phyloP scores from a whole-genome alignment of 2,888 invertebrate genomes.

The Drosophila limbata region DNA sequence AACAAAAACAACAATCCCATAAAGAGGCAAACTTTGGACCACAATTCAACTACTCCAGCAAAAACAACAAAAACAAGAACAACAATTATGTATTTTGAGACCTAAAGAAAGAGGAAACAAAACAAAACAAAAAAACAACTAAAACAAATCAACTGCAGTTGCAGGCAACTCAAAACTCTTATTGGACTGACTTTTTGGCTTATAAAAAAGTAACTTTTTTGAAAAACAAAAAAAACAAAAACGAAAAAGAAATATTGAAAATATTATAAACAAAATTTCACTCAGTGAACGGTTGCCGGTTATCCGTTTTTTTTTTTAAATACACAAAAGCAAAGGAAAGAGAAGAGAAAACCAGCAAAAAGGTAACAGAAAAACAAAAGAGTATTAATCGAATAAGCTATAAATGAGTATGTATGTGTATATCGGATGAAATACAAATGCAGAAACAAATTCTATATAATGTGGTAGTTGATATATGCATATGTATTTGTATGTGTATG shows the following conservation, averaged over 20 bases:
- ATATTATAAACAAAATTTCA: constrained; percentile 74
- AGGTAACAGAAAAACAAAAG: constrained; percentile 47
- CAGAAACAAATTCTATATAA: constrained; percentile 46
- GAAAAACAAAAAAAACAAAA: constrained; percentile 50
- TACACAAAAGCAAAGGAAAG: constrained; percentile 31
- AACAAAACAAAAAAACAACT: constrained; percentile 50
- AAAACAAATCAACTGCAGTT: constrained; percentile 82
- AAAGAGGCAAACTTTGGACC: constrained; percentile 80
- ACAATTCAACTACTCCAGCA: constrained; percentile 72
- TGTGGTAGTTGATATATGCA: constrained; percentile 50
- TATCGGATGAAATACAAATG: constrained; percentile 25
- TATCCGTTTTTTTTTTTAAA: constrained; percentile 55
- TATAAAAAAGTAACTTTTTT: constrained; percentile 78
- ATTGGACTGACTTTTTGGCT: constrained; percentile 82
- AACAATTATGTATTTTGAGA: constrained; percentile 72
- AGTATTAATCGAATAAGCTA: constrained; percentile 71
- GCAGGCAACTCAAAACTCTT: constrained; percentile 82
- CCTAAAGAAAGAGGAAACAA: constrained; percentile 43
- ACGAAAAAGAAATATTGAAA: constrained; percentile 72
- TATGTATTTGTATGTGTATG: constrained; percentile 41
- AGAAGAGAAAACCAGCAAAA: constrained; percentile 55
- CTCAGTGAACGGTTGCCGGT: constrained; percentile 75
- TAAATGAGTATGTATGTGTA: constrained; percentile 34
- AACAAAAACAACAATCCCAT: constrained; percentile 52
- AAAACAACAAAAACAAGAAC: constrained; percentile 44